Percentiles rank a stretch among this genome's conserved stretches.
Conservation (phyloP, 2,888 invertebrate genomes). For the Drosophila atripex region DNA sequence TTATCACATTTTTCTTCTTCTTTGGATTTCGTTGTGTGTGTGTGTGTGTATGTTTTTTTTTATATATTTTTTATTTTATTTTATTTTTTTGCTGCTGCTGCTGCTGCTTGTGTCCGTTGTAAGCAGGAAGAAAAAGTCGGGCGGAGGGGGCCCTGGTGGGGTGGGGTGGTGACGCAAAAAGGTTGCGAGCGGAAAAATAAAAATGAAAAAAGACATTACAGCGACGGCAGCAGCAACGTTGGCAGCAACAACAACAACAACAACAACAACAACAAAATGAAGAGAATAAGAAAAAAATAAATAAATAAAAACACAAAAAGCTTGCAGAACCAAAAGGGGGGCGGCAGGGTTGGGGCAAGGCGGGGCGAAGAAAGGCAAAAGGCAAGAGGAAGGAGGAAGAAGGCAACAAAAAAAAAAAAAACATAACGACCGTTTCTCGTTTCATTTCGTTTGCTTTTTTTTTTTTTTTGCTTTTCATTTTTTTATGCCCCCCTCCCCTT, state of each 20-base stretch:
- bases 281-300: slow-evolving; percentile 38
- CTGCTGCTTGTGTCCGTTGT: slow-evolving; percentile 20
- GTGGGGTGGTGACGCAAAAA: slow-evolving; percentile 71
- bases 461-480: slow-evolving; percentile 27
- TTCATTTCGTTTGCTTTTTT: slow-evolving; percentile 52
- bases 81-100: slow-evolving; percentile 9
- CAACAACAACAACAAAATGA: not conserved
- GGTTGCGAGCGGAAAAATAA: slow-evolving; percentile 74
- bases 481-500: slow-evolving; percentile 9
- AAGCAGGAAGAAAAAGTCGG: slow-evolving; percentile 22
- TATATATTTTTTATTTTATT: slow-evolving; percentile 36
- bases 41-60: slow-evolving; percentile 59
- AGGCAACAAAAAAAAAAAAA: slow-evolving; percentile 66
- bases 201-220: slow-evolving; percentile 77
- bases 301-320: slow-evolving; percentile 53
- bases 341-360: not conserved
- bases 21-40: slow-evolving; percentile 71
- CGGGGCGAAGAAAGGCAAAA: slow-evolving; percentile 18
- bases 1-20: slow-evolving; percentile 80
- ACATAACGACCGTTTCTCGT: slow-evolving; percentile 77
- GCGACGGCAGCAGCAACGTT: slow-evolving; percentile 66
- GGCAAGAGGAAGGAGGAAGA: slow-evolving; percentile 13
- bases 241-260: slow-evolving; percentile 17
- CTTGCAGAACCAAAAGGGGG: slow-evolving; percentile 38
- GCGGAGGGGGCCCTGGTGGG: not conserved